Conservation (phyloP, 2,113 vertebrate genomes). For the Orthochromis malagaraziensis region DNA sequence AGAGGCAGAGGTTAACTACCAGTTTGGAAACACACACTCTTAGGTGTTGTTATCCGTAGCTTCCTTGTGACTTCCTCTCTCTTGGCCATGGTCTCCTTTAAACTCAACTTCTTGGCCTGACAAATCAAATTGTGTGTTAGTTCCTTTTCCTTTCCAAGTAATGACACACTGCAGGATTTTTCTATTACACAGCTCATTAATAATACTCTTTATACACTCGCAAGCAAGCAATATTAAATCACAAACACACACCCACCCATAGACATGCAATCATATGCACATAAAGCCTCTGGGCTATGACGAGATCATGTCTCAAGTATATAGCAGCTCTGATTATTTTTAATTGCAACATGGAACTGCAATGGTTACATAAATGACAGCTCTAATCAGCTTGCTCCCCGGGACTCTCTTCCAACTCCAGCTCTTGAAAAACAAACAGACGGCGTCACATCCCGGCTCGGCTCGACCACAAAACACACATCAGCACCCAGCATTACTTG, state of each 20-base stretch:
- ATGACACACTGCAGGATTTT: slow-evolving; percentile 17
- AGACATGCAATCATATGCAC: background rate
- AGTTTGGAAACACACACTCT: background rate
- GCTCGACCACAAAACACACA: slow-evolving; percentile 33
- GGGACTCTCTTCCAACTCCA: background rate
- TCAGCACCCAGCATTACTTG: slow-evolving; percentile 20
- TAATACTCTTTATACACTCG: slow-evolving; percentile 15
- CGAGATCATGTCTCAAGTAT: background rate
- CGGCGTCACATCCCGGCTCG: slow-evolving; percentile 1
- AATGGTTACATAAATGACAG: slow-evolving; percentile 23
- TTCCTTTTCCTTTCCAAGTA: background rate
- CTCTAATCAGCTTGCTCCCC: slow-evolving; percentile 29
- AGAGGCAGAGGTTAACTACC: background rate
- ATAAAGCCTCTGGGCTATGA: slow-evolving; percentile 1
- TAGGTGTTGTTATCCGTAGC: background rate
- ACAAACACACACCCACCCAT: background rate
- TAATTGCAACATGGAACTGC: slow-evolving; percentile 26
- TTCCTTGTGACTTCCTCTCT: background rate
- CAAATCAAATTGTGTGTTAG: background rate
- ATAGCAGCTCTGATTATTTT: slow-evolving; percentile 37
- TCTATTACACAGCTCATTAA: slow-evolving; percentile 43
- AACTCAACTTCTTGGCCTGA: background rate
- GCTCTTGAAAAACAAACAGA: slow-evolving; percentile 44
- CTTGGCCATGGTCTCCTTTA: background rate
- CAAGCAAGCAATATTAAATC: slow-evolving; percentile 21